Base-by-base conservation (phyloP, 2,113 vertebrate species). In the Panthera tigris region DNA sequence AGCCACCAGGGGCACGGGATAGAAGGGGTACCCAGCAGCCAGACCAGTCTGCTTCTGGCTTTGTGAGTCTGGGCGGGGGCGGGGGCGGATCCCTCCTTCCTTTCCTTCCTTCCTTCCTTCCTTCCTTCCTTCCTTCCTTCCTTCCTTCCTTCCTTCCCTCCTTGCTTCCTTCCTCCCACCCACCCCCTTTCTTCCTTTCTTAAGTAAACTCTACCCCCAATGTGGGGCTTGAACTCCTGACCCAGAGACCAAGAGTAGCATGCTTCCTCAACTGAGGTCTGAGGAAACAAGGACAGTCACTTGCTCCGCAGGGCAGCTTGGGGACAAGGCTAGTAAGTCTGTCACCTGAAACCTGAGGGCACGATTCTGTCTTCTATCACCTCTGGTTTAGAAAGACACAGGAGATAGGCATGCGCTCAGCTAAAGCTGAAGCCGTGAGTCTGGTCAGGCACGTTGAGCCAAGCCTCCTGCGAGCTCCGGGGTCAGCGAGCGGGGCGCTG, bases 401-500 rank as follows among this genome's bases (percentile, higher is more conserved):
- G 63, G 61, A 63, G n/a, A 16, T 4, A 14, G 39, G 33, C 4
- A 7, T 0, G 12, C 0, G 1, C 1, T 10, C 4, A 25, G n/a
- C 12, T 55, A 8, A 50, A 79, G 6, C 15, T 6, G 15, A 18
- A 39, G 74, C 6, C 2, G 1, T 1, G 1, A 5, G 4, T 61
- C 16, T 21, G 88, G 33, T 9, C 25, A 14, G 2, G 11, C 33
- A 0, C 3, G 27, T 5, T 0, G 1, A 61, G 33, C 57, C 9
- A 4, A 15, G 29, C 21, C 36, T 6, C 84, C 41, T 9, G 4
- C 7, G 1, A 18, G 0, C 18, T 3, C 2, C 7, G 18, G 14
- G 14, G 48, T 27, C 48, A 10, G 29, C 3, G 23, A 29, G 21
- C 4, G 61, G 71, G 25, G 4, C 52, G 33, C 87, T 31, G 1